Evolutionary conservation across 2,797 vertebrate species (phyloP).

Genomic region (Distichodus sexfasciatus): DNA sequence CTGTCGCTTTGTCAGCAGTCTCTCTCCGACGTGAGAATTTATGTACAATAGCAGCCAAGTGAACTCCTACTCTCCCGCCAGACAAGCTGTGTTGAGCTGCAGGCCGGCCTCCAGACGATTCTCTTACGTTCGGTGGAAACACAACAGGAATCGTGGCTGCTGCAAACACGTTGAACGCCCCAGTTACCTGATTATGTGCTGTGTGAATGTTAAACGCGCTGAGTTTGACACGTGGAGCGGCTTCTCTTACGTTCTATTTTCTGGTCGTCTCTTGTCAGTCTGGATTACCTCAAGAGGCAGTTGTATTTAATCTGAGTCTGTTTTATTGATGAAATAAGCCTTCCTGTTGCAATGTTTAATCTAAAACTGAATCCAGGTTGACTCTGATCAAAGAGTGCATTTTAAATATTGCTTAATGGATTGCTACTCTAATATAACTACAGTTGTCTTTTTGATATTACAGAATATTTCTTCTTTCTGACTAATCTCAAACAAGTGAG

Average conservation of each 20-base stretch:
- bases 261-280: not conserved
- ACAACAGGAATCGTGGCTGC: not conserved
- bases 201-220: not conserved
- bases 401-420: conserved; percentile 1
- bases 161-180: not conserved
- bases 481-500: conserved; percentile 50
- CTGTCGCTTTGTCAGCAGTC: conserved; percentile 71
- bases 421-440: not conserved
- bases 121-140: conserved; percentile 8
- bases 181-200: not conserved
- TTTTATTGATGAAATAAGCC: too few species aligned
- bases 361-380: not conserved
- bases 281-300: not conserved
- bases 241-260: not conserved
- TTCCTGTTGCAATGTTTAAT: too few species aligned
- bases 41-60: conserved; percentile 67
- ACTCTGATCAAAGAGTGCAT: not conserved
- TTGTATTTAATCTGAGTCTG: not conserved
- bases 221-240: not conserved
- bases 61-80: conserved; percentile 63
- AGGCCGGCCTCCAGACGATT: not conserved
- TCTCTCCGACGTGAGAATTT: conserved; percentile 72
- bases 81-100: conserved; percentile 57
- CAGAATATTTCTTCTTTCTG: conserved; percentile 54
- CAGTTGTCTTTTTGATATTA: conserved; percentile 33